Base-by-base conservation (phyloP, 35 echinoderm and acorn worm genomes). In the Heliocidaris tuberculata region DNA sequence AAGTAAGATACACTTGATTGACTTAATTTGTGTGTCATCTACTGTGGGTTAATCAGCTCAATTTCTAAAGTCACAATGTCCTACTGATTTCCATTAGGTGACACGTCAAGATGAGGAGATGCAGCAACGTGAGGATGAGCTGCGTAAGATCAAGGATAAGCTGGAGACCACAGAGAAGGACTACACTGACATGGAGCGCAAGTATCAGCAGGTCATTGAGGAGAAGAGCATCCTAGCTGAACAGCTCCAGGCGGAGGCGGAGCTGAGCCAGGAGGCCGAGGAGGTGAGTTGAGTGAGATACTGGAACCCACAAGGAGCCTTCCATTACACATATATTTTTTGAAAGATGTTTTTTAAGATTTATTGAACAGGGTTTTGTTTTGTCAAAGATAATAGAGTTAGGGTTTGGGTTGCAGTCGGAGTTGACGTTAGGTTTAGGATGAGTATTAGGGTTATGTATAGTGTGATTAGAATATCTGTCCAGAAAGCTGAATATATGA, bases 141-240 rank as follows among this genome's bases (percentile, higher is more conserved):
- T 99, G 9, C 93, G 94, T 13, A 99, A 99, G 94, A 93, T 97
- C 60, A 54, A 59, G 32, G 98, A 99, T 50, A 97, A 97, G 94
- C 95, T 99, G 85, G 95, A 95, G 42, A 97, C 60, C 88, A 95
- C 29, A 10, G 98, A 99, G 92, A 50, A 59, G 1, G 96, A 97
- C 27, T 96, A 90, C 94, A 49, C 86, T 0, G 97, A 99, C 9
- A 42, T 97, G 95, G 89, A 97, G 92, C 85, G 94, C 31, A 96
- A 97, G 42, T 95, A 93, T 19, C 94, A 96, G 47, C 97, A 97
- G 88, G 48, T 97, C 9, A 1, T 97, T 52, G 96, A 97, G 24
- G 98, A 99, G 92, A 99, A 99, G 98, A 99, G 94, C 56, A 93
- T 97, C 95, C 86, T 99, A 16, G 97, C 95, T 13, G 98, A 99